A percentile compares a stretch with the other conserved stretches of the same genome.
phyloP scores from a whole-genome alignment of 2,113 vertebrate genomes.

The Channa maculata region DNA sequence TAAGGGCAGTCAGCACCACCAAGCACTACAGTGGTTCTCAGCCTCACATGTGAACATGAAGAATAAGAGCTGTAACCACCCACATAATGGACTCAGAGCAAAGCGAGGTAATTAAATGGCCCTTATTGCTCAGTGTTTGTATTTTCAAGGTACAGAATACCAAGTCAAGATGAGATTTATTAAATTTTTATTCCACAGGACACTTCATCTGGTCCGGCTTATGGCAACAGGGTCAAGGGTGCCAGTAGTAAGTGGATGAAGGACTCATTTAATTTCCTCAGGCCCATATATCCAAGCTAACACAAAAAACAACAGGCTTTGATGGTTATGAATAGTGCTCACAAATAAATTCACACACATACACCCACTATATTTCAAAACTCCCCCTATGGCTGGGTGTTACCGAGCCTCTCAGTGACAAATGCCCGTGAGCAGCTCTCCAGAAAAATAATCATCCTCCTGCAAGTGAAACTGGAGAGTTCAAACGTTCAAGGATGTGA shows the following conservation, averaged over 20 bases:
- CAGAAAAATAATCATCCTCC: slow-evolving; percentile 57
- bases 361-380: slow-evolving; percentile 49
- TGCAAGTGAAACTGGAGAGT: slow-evolving; percentile 47
- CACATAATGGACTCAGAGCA: slow-evolving; percentile 44
- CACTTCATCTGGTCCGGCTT: slow-evolving; percentile 70
- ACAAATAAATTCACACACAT: slow-evolving; percentile 45
- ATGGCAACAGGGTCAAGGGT: slow-evolving; percentile 54
- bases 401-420: slow-evolving; percentile 34
- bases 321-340: slow-evolving; percentile 62
- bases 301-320: slow-evolving; percentile 53
- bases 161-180: slow-evolving; percentile 74
- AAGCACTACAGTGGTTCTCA: slow-evolving; percentile 14
- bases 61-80: slow-evolving; percentile 29
- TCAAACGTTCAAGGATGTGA: slow-evolving; percentile 74
- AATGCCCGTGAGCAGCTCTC: slow-evolving; percentile 50
- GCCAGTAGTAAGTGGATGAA: slow-evolving; percentile 49
- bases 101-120: slow-evolving; percentile 56
- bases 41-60: slow-evolving; percentile 17
- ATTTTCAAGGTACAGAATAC: slow-evolving; percentile 45
- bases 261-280: slow-evolving; percentile 66
- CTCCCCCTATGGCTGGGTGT: slow-evolving; percentile 24
- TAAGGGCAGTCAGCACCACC: slow-evolving; percentile 36
- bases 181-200: slow-evolving; percentile 70
- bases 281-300: slow-evolving; percentile 46
- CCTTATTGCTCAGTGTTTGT: slow-evolving; percentile 28